Evolutionary conservation across 2,888 invertebrate genomes (phyloP), one percentile per base, ranked within the genome.

Genomic region (Sisyra nigra): DNA sequence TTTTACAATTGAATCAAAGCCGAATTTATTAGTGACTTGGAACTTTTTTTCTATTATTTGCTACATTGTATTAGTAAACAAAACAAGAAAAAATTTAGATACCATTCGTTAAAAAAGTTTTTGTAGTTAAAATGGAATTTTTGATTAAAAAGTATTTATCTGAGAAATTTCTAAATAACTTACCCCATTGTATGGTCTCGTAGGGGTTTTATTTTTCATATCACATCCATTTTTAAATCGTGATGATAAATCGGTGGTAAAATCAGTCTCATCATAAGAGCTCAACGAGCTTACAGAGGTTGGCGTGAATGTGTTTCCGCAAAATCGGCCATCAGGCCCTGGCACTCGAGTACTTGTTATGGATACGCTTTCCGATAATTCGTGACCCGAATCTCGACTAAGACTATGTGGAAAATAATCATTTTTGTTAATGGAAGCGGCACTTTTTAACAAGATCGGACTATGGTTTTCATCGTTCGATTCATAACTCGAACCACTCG

Each of bases 261-360:
- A 62, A 52, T 63, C 63, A 5, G 61, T 59, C 45, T 64, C 64
- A 47, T 64, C 64, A 40, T 63, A 52, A 6, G 63, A 63, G 50
- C 62, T 61, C 33, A 64, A 46, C 37, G 62, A 62, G 50, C 63
- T 63, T 6, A 57, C 57, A 3, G 61, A 62, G 49, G 62, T 64
- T 33, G 57, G 61, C 18, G 61, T 61, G 41, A 57, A 60, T 47
- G 59, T 61, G 19, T 54, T 58, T 18, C 50, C 52, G n/a, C 9
- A 18, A 14, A 34, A 18, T 24, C 17, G 11, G 10, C 15, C 15
- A 36, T 31, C 42, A 10, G 15, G 31, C 11, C 31, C 37, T 5
- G 32, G 24, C 13, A 13, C 30, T 13, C 19, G 33, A 5, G 37
- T 38, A 31, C 38, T 43, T 4, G 19, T 43, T 11, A 57, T 57